Evolutionary conservation across 1,140 invertebrate species (phyloP).

Genomic region (Oncopodura yosiiana): DNA sequence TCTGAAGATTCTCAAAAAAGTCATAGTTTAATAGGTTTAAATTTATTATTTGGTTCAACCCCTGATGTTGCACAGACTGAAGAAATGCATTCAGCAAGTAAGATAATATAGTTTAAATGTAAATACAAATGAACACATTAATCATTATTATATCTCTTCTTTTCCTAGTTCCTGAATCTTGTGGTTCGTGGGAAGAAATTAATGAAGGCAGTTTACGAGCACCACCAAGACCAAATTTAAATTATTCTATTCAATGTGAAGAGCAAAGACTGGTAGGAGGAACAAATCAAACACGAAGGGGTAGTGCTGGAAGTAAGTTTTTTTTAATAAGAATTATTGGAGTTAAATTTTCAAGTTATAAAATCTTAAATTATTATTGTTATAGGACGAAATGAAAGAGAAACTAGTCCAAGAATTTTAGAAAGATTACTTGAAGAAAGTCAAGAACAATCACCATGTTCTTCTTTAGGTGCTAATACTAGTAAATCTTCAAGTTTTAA

Average conservation of each 20-base stretch:
- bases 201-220: not conserved
- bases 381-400: slow-evolving; percentile 25
- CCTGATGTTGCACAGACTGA: not conserved
- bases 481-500: not conserved
- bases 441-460: slow-evolving; percentile 20
- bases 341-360: not conserved
- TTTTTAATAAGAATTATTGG: not conserved
- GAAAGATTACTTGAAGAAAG: slow-evolving; percentile 33
- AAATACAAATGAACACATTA: not conserved
- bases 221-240: not conserved
- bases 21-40: slow-evolving; percentile 41
- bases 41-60: slow-evolving; percentile 46
- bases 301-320: too few relatives aligned
- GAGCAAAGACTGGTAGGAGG: not conserved
- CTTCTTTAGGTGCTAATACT: not conserved
- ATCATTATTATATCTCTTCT: too few relatives aligned
- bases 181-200: not conserved
- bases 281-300: too few relatives aligned
- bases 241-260: slow-evolving; percentile 8
- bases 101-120: not conserved
- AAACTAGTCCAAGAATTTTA: slow-evolving; percentile 33
- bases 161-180: not conserved
- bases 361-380: not conserved
- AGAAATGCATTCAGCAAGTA: not conserved
- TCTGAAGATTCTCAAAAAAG: slow-evolving; percentile 30